These are phyloP conservation scores for Diploptera punctata DNA, from an alignment of 2,888 invertebrate genomes.

Conservation along the genomic window DNA sequence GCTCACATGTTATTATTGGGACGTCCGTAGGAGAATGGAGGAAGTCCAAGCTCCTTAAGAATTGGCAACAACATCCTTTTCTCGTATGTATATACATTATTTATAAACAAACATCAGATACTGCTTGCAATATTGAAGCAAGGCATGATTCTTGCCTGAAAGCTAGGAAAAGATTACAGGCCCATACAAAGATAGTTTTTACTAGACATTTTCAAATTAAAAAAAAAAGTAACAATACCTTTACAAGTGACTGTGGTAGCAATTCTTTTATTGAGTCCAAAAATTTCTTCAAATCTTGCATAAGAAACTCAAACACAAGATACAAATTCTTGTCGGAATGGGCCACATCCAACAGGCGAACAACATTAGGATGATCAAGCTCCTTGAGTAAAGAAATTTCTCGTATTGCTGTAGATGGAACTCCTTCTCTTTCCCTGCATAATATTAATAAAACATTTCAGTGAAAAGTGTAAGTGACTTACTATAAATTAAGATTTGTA, in stretches of 20 bases:
- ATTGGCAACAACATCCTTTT: too few species aligned
- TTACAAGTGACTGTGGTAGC: constrained; percentile 68
- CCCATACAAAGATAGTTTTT: too few species aligned
- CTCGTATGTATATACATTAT: too few species aligned
- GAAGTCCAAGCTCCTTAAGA: too few species aligned
- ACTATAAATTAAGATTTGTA: neutral
- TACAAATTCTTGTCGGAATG: constrained; percentile 85
- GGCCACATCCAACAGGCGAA: constrained; percentile 88
- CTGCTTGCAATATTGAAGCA: too few species aligned
- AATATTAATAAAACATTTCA: constrained; percentile 3
- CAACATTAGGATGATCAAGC: constrained; percentile 88
- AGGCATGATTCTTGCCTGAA: too few species aligned
- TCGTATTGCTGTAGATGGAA: constrained; percentile 95
- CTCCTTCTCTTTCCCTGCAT: constrained; percentile 90
- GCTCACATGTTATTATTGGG: too few species aligned
- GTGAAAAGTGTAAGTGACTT: neutral
- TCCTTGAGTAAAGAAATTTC: constrained; percentile 95
- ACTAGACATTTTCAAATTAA: too few species aligned
- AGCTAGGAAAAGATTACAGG: too few species aligned
- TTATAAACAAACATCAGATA: too few species aligned
- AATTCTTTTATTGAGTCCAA: constrained; percentile 74
- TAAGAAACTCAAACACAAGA: constrained; percentile 93
- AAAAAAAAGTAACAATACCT: too few species aligned
- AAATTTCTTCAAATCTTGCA: constrained; percentile 91
- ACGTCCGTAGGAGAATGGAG: too few species aligned